These are phyloP conservation scores for Chelon auratus DNA, from an alignment of 2,797 vertebrate species.

Conservation along the genomic window DNA sequence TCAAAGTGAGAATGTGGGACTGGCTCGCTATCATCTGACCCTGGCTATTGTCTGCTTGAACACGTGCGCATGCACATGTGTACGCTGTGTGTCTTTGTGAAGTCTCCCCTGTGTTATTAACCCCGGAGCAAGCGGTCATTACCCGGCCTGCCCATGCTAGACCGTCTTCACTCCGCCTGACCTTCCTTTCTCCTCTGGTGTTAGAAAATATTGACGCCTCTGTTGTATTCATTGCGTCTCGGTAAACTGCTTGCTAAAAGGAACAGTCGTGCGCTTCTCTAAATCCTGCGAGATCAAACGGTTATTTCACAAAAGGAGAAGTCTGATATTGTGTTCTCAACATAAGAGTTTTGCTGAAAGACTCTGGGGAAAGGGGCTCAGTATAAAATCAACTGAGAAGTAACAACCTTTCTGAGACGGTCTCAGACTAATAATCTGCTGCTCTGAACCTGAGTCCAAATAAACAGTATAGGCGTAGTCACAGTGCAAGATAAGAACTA, in stretches of 20 bases:
- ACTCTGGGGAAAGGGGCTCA: constrained; percentile 27
- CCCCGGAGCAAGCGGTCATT: constrained; percentile 10
- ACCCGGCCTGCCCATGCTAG: neutral
- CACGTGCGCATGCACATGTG: constrained; percentile 28
- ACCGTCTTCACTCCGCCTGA: constrained; percentile 13
- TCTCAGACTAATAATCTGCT: constrained; percentile 30
- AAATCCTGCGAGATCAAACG: constrained; percentile 34
- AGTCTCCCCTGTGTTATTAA: constrained; percentile 19
- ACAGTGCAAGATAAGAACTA: constrained; percentile 5
- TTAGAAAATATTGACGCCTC: constrained; percentile 15
- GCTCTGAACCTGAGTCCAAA: constrained; percentile 6
- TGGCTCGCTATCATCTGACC: constrained; percentile 18
- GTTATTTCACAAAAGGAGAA: constrained; percentile 32
- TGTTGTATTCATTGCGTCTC: constrained; percentile 14
- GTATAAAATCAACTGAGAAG: constrained; percentile 35
- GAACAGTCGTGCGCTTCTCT: constrained; percentile 30
- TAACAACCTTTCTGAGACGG: constrained; percentile 17
- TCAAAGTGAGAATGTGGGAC: constrained; percentile 32
- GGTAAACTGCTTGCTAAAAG: constrained; percentile 32
- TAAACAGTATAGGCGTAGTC: constrained; percentile 6
- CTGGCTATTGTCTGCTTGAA: constrained; percentile 13
- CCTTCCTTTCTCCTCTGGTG: constrained; percentile 15
- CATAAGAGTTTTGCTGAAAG: constrained; percentile 33
- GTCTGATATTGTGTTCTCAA: constrained; percentile 26
- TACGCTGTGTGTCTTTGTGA: neutral